These are phyloP conservation scores for Sterrhoptilus dennistouni DNA, from an alignment of 2,113 vertebrate species.

Conservation along the genomic window DNA sequence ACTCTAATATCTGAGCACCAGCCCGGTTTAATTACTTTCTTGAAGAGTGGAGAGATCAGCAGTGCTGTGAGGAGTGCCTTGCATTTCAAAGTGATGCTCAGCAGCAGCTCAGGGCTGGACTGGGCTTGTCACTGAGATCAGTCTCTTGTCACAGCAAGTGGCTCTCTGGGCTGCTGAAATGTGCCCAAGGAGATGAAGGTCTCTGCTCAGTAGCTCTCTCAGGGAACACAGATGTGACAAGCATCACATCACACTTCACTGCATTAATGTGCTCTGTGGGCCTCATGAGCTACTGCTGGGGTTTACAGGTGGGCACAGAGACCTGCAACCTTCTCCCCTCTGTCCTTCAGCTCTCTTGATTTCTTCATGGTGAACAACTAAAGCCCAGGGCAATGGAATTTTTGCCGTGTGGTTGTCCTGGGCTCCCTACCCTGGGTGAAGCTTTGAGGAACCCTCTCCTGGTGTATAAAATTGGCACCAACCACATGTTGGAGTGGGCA, in stretches of 20 bases:
- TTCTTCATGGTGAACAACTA: not conserved
- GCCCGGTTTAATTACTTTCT: slow-evolving; percentile 50
- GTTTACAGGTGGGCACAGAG: not conserved
- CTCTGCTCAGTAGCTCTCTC: not conserved
- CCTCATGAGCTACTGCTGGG: not conserved
- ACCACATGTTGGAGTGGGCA: accelerated
- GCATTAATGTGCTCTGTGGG: not conserved
- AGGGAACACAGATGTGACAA: not conserved
- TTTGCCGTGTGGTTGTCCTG: not conserved
- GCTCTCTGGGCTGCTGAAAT: not conserved
- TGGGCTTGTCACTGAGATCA: not conserved
- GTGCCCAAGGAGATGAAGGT: not conserved
- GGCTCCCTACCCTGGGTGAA: not conserved
- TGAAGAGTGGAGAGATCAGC: slow-evolving; percentile 24
- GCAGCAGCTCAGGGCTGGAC: not conserved
- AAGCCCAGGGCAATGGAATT: not conserved
- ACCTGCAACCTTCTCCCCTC: not conserved
- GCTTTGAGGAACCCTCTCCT: not conserved
- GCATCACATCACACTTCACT: not conserved
- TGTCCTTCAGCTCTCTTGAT: not conserved
- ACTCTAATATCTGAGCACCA: slow-evolving; percentile 44
- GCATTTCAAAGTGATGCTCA: slow-evolving; percentile 19
- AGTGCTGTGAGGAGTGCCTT: not conserved
- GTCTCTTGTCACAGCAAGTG: not conserved
- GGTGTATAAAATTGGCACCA: not conserved